Evolutionary conservation across 2,113 vertebrate species (phyloP), one percentile per base, ranked within the genome.

Genomic region (Onychostruthus taczanowskii): DNA sequence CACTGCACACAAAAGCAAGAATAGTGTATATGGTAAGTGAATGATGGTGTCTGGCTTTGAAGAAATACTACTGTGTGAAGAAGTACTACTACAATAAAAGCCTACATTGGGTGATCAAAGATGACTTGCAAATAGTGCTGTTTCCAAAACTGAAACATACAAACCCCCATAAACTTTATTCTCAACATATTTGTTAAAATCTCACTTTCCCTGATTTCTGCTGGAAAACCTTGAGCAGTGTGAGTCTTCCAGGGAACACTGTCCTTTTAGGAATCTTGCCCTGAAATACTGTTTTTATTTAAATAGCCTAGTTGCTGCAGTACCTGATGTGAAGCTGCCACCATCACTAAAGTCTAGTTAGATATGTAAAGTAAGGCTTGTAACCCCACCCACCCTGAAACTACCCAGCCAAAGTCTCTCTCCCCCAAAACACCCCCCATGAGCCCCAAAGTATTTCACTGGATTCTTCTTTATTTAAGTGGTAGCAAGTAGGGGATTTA

Each of bases 101-200:
- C 58, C 33, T 85, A 21, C 13, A 4, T 18, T 13, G 5, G 6
- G 27, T 72, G 30, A 88, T 93, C 41, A 80, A 68, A 91, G 56
- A 67, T 78, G 44, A 84, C 16, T 84, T 84, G 50, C 37, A 84
- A 70, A 78, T 35, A 26, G 10, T 37, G 17, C 2, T 83, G 21
- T 33, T 91, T 47, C 56, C 7, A 4, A 83, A 90, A 76, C 30
- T 53, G 56, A 94, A 83, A 24, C 9, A n/a, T 72, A 11, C 46
- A 69, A 89, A 0, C 1, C 7, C 15, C 1, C 1, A 4, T 6
- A 76, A 63, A 26, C 18, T 78, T 13, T 69, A 1, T 33, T 70
- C 9, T 79, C 33, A n/a, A 23, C 10, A 4, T 61, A 16, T 61
- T 39, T 46, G 11, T 69, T 50, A 46, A 70, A 62, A 52, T 64